Conservation (phyloP, 2,113 vertebrate genomes). For the Ploceus nigricollis region DNA sequence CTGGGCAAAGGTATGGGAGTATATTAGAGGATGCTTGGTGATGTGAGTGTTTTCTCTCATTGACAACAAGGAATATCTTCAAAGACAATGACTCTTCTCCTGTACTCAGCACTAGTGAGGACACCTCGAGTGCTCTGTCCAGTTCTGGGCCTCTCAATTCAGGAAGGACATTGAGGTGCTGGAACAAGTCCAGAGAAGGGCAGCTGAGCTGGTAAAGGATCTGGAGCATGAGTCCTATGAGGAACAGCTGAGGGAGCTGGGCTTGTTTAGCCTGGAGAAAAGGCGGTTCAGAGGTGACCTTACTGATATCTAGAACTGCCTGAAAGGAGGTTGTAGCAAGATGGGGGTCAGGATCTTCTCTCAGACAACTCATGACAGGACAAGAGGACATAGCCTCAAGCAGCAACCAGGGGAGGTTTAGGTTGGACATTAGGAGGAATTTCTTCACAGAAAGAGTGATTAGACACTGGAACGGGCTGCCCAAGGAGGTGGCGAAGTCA, state of each 20-base stretch:
- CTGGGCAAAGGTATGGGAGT: neutral
- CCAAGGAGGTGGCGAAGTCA: neutral
- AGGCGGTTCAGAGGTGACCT: neutral
- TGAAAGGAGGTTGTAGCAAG: neutral
- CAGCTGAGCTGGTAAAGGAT: neutral
- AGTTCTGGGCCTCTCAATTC: neutral
- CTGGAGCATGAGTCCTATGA: accelerated
- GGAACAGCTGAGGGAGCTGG: neutral
- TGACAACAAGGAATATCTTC: neutral
- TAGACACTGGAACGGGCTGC: neutral
- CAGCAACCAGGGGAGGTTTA: accelerated
- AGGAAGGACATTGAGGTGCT: neutral
- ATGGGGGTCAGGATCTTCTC: accelerated
- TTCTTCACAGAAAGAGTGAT: neutral
- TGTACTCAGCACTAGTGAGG: neutral
- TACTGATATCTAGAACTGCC: neutral
- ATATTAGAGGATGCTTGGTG: accelerated
- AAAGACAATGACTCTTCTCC: neutral
- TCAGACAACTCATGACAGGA: neutral
- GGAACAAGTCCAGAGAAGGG: accelerated
- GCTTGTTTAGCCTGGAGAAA: neutral
- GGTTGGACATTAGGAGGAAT: neutral
- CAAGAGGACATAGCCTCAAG: neutral
- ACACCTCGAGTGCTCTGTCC: accelerated
- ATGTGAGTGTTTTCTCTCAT: neutral